phyloP scores from a whole-genome alignment of 2,113 vertebrate species.

The Tachysurus vachellii region DNA sequence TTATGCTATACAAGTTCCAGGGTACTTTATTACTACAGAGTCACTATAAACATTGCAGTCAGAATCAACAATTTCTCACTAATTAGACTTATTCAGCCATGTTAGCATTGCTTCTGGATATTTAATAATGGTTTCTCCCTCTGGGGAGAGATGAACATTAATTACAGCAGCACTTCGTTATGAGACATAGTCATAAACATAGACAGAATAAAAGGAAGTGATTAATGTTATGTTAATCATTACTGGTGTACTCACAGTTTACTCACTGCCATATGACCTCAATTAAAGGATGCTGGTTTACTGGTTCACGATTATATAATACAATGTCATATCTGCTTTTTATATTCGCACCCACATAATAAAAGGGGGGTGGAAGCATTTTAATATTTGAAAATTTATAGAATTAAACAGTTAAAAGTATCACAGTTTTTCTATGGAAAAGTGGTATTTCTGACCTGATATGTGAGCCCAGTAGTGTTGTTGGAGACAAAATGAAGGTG shows the following conservation, averaged over 20 bases:
- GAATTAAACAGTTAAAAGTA: background rate
- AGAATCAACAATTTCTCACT: background rate
- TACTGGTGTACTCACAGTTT: slow-evolving; percentile 17
- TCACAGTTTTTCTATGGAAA: background rate
- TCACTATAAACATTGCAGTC: background rate
- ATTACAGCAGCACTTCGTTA: background rate
- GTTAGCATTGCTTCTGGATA: background rate
- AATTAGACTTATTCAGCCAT: background rate
- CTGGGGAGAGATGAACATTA: background rate
- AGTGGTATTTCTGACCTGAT: slow-evolving; percentile 77
- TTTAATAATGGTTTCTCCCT: background rate
- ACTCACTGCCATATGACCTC: background rate
- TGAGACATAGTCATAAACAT: slow-evolving; percentile 13
- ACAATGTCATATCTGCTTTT: background rate
- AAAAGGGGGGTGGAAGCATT: background rate
- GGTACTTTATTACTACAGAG: background rate
- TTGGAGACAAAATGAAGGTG: slow-evolving; percentile 91
- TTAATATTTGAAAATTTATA: background rate
- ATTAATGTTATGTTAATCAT: slow-evolving; percentile 17
- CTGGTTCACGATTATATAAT: background rate
- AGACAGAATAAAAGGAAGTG: slow-evolving; percentile 32
- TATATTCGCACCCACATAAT: background rate
- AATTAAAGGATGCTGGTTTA: background rate
- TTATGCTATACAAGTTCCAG: background rate
- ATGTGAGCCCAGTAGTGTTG: slow-evolving; percentile 81